phyloP scores from a whole-genome alignment of 2,113 vertebrate species.

The Nothobranchius furzeri region DNA sequence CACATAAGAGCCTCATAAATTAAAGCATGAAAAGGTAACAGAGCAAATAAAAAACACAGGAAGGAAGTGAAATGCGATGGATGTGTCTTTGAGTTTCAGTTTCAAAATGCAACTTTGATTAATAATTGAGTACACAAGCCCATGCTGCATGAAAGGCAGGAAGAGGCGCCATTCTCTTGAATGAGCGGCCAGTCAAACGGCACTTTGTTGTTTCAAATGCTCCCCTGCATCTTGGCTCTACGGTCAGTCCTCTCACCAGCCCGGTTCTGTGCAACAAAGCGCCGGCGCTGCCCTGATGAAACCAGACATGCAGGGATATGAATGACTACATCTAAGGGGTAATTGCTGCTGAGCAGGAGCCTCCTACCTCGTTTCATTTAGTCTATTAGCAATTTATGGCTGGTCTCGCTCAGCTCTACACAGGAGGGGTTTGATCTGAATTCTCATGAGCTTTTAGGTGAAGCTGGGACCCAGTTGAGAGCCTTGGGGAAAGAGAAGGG shows the following conservation, averaged over 20 bases:
- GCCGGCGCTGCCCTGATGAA: constrained; percentile 73
- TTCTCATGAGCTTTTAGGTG: constrained; percentile 74
- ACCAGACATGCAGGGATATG: constrained; percentile 79
- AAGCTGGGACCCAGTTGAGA: constrained; percentile 66
- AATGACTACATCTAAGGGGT: constrained; percentile 81
- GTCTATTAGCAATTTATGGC: constrained; percentile 98
- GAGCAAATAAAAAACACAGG: constrained; percentile 78
- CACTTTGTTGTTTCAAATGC: constrained; percentile 98
- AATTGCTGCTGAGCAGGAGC: constrained; percentile 79
- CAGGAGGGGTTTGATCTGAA: constrained; percentile 82
- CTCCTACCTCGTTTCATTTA: constrained; percentile 86
- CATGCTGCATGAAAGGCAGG: constrained; percentile 95
- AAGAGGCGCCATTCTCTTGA: constrained; percentile 88
- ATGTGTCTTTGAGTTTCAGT: constrained; percentile 91
- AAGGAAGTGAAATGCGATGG: constrained; percentile 77
- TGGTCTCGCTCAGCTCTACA: constrained; percentile 84
- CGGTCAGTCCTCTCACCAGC: constrained; percentile 68
- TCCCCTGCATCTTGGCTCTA: constrained; percentile 83
- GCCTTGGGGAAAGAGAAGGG: constrained; percentile 63
- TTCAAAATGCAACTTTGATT: constrained; percentile 97
- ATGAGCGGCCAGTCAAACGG: constrained; percentile 89
- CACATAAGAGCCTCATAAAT: constrained; percentile 65
- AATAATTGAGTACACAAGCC: constrained; percentile 99
- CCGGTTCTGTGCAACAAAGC: constrained; percentile 55
- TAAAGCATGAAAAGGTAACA: constrained; percentile 63